Base-by-base conservation (phyloP, 2,797 vertebrate species). In the Falco cherrug region DNA sequence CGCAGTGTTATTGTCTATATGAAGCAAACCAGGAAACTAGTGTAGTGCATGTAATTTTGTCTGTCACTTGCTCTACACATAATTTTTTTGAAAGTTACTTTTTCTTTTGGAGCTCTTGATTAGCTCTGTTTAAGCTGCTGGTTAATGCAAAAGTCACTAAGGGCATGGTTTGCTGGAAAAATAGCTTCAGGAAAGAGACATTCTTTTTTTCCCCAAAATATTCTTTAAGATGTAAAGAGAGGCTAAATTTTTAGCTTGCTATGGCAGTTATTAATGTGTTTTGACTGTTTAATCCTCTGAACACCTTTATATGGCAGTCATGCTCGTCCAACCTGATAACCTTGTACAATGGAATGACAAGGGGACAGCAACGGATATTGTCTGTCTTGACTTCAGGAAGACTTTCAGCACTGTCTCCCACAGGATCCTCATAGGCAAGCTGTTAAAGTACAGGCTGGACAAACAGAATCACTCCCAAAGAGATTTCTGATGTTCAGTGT, bases 11-110 rank as follows among this genome's bases (percentile, higher is more conserved):
- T 51, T 68, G 71, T 87, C n/a, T 92, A 63, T 57, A 64, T 75
- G 33, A 69, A 87, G 9, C 26, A 84, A 56, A 91, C 29, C 82
- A 84, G 29, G 78, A 89, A 95, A 67, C 10, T 19, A 88, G 60
- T 28, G 39, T 84, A 75, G 56, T 75, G 48, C 70, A 73, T 80
- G 45, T 71, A 89, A 87, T 92, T 95, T 93, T 95, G 33, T 41
- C 43, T 87, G 37, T 82, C 63, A 87, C 50, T 89, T 94, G 89
- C 93, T 97, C 95, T 89, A 96, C 95, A 93, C 11, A 28, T 91
- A 94, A 82, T 93, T 92, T 25, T 93, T 91, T 28, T 67, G 75
- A 95, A 79, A 96, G 56, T 48, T 79, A 15, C 67, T 61, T 73
- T 75, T 84, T 89, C 82, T 90, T 89, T 35, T 73, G 76, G 56